Conservation (phyloP, 2,113 vertebrate species). For the Hyla sarda region DNA sequence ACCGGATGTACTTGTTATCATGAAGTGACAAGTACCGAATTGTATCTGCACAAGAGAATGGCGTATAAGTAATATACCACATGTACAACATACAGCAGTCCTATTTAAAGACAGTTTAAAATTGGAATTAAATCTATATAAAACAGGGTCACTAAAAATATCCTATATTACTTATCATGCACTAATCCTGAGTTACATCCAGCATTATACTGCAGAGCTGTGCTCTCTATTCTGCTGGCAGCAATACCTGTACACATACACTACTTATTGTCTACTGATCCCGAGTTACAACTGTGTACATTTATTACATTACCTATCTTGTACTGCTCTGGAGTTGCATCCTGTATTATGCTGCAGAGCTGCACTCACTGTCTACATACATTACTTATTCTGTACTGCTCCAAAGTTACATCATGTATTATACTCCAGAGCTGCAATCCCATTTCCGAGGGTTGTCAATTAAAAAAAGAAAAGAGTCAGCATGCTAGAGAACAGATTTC, state of each 20-base stretch:
- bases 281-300: too few species aligned
- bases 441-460: not conserved
- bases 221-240: not conserved
- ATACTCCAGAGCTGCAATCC: not conserved
- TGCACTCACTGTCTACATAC: not conserved
- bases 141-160: too few species aligned
- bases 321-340: too few species aligned
- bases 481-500: not conserved
- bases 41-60: constrained; percentile 83
- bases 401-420: not conserved
- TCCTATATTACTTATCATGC: too few species aligned
- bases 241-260: too few species aligned
- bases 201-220: not conserved
- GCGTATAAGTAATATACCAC: not conserved
- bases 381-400: too few species aligned
- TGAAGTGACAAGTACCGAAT: constrained; percentile 97
- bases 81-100: not conserved
- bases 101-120: too few species aligned
- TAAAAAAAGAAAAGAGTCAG: too few species aligned
- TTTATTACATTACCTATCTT: too few species aligned
- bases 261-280: too few species aligned
- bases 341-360: not conserved
- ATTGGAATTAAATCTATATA: too few species aligned
- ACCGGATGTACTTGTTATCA: constrained; percentile 98
- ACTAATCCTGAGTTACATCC: not conserved